Percentiles rank a stretch among this genome's conserved stretches.
Evolutionary conservation across 2,888 invertebrate species (phyloP).

Genomic region (Tineola bisselliella): DNA sequence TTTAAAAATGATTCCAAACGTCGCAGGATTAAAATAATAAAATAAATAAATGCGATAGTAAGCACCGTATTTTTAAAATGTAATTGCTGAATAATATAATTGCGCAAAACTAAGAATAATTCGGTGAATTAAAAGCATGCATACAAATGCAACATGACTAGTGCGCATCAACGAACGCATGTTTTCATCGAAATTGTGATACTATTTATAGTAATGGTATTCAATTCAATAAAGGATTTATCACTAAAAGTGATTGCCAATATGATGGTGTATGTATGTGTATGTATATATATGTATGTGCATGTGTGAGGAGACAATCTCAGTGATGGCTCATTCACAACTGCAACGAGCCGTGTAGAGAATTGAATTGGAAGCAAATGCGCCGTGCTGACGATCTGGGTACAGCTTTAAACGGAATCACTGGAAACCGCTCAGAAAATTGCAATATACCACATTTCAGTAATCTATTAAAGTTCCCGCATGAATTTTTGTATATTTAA

Average conservation of each 20-base stretch:
- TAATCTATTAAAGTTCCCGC: not conserved
- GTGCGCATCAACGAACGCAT: too few species aligned
- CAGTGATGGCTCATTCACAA: conserved; percentile 57
- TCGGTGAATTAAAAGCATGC: too few species aligned
- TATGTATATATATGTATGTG: too few species aligned
- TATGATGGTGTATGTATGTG: conserved; percentile 18
- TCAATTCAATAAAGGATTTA: not conserved
- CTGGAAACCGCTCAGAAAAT: conserved; percentile 33
- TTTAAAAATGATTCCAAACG: too few species aligned
- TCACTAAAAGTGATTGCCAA: not conserved
- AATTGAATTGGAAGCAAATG: conserved; percentile 65
- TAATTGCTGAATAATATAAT: too few species aligned
- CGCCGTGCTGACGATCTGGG: conserved; percentile 36
- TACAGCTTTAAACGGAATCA: conserved; percentile 39
- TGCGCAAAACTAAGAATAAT: too few species aligned
- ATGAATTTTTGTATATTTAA: not conserved
- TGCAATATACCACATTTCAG: conserved; percentile 23
- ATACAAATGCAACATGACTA: too few species aligned
- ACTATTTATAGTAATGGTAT: too few species aligned
- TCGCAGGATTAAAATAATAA: too few species aligned
- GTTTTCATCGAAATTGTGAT: too few species aligned
- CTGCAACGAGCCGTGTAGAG: conserved; percentile 57
- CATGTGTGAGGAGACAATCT: conserved; percentile 45
- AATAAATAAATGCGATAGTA: too few species aligned
- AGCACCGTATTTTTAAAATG: too few species aligned